Base-by-base conservation (phyloP, 2,888 invertebrate genomes). In the Anthrax anthrax region DNA sequence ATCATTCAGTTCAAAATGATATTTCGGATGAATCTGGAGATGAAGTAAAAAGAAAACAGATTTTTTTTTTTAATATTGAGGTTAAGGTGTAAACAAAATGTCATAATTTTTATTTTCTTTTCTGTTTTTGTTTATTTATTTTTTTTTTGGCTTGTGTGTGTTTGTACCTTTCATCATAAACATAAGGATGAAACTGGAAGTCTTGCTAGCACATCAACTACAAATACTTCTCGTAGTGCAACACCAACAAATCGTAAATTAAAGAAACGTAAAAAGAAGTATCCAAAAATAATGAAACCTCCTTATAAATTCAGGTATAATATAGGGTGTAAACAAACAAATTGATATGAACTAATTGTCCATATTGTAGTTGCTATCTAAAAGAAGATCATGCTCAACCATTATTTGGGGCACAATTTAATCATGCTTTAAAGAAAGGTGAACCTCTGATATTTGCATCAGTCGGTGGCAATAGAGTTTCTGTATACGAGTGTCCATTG, bases 361-460 rank as follows among this genome's bases (percentile, higher is more conserved):
- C 6, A 16, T 9, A 10, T 23, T 43, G n/a, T 19, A 46, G 87
- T 52, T 86, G 84, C 59, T 82, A 79, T 64, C 78, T 86, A 6
- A 87, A 85, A 66, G 96, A 96, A 69, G 92, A 95, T 61, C 95
- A 96, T 66, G 88, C 86, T 0, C 84, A 84, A 58, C 91, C 94
- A 0, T 70, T 96, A 37, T 96, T 95, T 72, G 95, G 95, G 0
- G 85, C 86, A 18, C 90, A 92, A 60, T 92, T 96, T 63, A 94
- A 95, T 69, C 87, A 89, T 56, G 80, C 86, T 59, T 68, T 90
- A 10, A 82, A 81, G 47, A 84, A 84, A 55, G 83, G 81, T 0
- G 83, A 88, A 58, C 89, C 91, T 0, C 70, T 81, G 53, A 78
- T 94, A 50, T 94, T 96, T 71, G 94, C 95, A 0, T 88, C 92